A percentile compares a stretch with the other conserved stretches of the same genome.
These are phyloP conservation scores for Aldabrachelys gigantea DNA, from an alignment of 2,113 vertebrate genomes.

Conservation along the genomic window DNA sequence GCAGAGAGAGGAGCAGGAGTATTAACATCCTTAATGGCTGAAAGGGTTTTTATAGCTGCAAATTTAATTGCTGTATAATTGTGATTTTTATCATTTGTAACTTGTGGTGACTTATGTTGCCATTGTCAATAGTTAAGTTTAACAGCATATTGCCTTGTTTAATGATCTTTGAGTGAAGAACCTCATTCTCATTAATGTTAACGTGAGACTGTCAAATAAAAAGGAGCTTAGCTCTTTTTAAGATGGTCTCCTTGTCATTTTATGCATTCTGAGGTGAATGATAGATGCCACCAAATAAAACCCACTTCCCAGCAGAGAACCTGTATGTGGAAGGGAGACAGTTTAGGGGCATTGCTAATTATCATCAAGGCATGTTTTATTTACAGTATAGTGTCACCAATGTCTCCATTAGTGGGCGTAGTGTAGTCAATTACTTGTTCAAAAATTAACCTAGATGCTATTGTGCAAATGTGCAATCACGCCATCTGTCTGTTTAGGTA, in stretches of 20 bases:
- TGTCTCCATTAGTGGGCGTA: background rate
- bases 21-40: background rate
- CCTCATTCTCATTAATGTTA: constrained; percentile 7
- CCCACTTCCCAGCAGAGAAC: background rate
- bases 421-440: background rate
- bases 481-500: background rate
- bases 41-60: background rate
- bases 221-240: background rate
- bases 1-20: background rate
- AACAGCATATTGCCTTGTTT: constrained; percentile 40
- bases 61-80: constrained; percentile 32
- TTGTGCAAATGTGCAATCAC: constrained; percentile 3
- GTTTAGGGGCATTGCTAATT: background rate
- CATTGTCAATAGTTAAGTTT: constrained; percentile 19
- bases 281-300: background rate
- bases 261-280: background rate
- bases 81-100: constrained; percentile 17
- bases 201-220: background rate
- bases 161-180: background rate
- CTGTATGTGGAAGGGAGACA: background rate
- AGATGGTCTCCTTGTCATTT: constrained; percentile 14
- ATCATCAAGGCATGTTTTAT: background rate
- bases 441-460: constrained; percentile 18
- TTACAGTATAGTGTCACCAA: background rate
- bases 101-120: background rate